phyloP scores from a whole-genome alignment of 1,140 invertebrate species.

The Pemphigus obesinymphae region DNA sequence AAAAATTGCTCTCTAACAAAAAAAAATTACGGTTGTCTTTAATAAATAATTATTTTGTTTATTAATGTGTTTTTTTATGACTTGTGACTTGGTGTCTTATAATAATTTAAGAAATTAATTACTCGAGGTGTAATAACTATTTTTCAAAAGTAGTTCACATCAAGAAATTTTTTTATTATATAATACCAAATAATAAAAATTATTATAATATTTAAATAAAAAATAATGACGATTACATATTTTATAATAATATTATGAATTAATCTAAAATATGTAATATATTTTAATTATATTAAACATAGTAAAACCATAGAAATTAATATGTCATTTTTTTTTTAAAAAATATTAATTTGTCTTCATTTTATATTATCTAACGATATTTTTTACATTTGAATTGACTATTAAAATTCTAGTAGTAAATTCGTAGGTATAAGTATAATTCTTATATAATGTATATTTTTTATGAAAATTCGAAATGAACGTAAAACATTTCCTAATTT shows the following conservation, averaged over 20 bases:
- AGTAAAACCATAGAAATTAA: neutral
- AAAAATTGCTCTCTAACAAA: too few relatives aligned
- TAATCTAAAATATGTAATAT: neutral
- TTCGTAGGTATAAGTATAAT: too few relatives aligned
- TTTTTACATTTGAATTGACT: too few relatives aligned
- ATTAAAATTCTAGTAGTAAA: too few relatives aligned
- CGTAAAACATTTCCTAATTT: too few relatives aligned
- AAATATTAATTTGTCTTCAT: too few relatives aligned
- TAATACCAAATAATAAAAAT: too few relatives aligned
- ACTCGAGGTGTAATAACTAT: neutral
- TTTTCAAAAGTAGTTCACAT: neutral
- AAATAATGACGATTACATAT: neutral
- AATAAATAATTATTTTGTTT: slow-evolving; percentile 7
- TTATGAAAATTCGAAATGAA: too few relatives aligned
- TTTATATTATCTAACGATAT: too few relatives aligned
- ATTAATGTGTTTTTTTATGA: neutral
- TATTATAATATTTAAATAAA: too few relatives aligned
- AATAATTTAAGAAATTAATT: neutral
- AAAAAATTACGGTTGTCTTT: neutral
- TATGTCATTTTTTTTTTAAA: neutral
- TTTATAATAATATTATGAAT: neutral
- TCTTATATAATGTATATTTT: too few relatives aligned
- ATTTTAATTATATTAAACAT: neutral
- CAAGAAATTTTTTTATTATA: too few relatives aligned
- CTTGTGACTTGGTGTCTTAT: neutral